phyloP scores from a whole-genome alignment of 2,888 invertebrate genomes.

The Drosophila basisetae region DNA sequence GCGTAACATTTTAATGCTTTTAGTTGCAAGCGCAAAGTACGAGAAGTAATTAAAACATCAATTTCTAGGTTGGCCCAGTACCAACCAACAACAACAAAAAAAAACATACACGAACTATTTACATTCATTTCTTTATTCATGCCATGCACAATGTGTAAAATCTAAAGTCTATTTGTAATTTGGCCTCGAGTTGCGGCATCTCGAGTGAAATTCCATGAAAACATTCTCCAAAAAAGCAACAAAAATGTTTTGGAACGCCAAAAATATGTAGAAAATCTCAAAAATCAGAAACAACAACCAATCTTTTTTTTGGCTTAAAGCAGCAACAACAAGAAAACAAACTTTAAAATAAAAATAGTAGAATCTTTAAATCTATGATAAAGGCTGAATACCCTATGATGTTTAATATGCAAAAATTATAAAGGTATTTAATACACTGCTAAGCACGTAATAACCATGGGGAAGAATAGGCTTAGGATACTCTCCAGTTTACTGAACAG shows the following conservation, averaged over 20 bases:
- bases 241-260: conserved; percentile 42
- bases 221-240: conserved; percentile 16
- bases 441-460: too few relatives aligned
- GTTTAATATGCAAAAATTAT: background rate
- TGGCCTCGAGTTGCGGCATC: conserved; percentile 10
- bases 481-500: too few relatives aligned
- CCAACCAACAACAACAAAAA: background rate
- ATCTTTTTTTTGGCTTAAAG: background rate
- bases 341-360: background rate
- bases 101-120: background rate
- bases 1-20: conserved; percentile 2
- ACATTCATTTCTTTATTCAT: background rate
- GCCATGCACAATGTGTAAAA: conserved; percentile 18
- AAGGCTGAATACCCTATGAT: background rate
- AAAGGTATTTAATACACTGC: background rate
- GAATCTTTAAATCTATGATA: background rate
- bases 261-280: conserved; percentile 67
- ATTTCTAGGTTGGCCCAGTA: conserved; percentile 14
- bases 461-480: too few relatives aligned
- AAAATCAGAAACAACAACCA: conserved; percentile 29
- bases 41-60: conserved; percentile 63
- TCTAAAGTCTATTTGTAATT: conserved; percentile 32
- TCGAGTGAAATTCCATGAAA: conserved; percentile 48
- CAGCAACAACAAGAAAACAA: background rate
- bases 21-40: conserved; percentile 5